Conservation (phyloP, 1,140 invertebrate species). For the Maconellicoccus hirsutus region DNA sequence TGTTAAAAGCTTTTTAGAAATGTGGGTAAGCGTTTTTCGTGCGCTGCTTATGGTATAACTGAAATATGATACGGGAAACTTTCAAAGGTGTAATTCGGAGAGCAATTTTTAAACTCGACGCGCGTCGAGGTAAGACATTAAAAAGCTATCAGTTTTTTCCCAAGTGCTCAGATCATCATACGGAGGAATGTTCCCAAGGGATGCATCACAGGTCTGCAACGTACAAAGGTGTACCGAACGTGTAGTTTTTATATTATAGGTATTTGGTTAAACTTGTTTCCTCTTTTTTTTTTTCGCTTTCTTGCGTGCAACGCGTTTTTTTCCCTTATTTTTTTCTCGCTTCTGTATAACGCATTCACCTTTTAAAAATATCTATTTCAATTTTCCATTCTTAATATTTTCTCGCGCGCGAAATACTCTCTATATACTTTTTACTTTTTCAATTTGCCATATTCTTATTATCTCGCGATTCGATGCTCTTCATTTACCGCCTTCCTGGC, state of each 20-base stretch:
- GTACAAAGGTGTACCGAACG: background rate
- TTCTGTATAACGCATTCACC: background rate
- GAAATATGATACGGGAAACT: conserved; percentile 16
- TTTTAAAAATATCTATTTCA: conserved; percentile 10
- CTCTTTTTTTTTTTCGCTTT: background rate
- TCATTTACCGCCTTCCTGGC: background rate
- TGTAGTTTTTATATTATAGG: background rate
- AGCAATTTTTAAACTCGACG: conserved; percentile 12
- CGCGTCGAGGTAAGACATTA: conserved; percentile 16
- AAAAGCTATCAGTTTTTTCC: conserved; percentile 21
- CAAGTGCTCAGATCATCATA: conserved; percentile 11
- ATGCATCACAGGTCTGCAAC: conserved; percentile 7
- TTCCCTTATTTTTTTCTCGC: background rate
- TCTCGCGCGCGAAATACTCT: background rate
- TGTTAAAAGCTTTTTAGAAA: conserved; percentile 19
- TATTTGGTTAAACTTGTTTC: background rate
- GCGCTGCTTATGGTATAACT: conserved; percentile 3
- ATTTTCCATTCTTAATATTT: conserved; percentile 1
- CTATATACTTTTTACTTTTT: background rate
- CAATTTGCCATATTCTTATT: background rate
- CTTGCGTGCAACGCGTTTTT: too few species aligned
- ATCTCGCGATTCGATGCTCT: background rate
- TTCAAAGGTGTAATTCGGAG: conserved; percentile 20
- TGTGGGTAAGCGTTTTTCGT: background rate
- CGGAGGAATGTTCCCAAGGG: conserved; percentile 8